Percentiles rank a stretch among this genome's conserved stretches.
Evolutionary conservation across 1,140 invertebrate species (phyloP).

Genomic region (Aphis gossypii): DNA sequence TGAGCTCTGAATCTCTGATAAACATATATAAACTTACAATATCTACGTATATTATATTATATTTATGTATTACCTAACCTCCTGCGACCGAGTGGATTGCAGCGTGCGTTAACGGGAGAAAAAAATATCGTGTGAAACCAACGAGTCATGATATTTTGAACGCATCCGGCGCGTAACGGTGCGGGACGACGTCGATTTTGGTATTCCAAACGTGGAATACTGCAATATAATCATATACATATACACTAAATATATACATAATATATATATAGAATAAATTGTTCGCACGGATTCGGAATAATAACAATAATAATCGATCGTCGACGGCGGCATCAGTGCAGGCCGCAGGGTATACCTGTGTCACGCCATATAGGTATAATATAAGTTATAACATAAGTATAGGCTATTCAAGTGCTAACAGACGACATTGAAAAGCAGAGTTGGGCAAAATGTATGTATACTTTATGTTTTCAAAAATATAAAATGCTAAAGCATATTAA

Average conservation of each 20-base stretch:
- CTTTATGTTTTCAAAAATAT: not conserved
- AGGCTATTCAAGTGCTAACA: not conserved
- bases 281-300: slow-evolving; percentile 33
- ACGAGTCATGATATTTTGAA: not conserved
- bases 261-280: not conserved
- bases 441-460: not conserved
- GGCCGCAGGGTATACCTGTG: not conserved
- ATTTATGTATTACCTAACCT: not conserved
- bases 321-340: not conserved
- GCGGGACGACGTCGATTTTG: not conserved
- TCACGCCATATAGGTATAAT: not conserved
- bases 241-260: not conserved
- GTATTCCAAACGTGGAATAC: slow-evolving; percentile 11
- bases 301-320: not conserved
- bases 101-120: not conserved
- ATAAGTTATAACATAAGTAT: not conserved
- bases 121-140: not conserved
- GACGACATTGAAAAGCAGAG: not conserved
- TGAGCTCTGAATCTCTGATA: not conserved
- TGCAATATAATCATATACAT: not conserved
- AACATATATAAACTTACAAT: not conserved
- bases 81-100: not conserved
- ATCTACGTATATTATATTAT: not conserved
- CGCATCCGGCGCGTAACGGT: not conserved
- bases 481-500: not conserved